phyloP scores from a whole-genome alignment of 2,888 invertebrate species.

The Acanthoscelides obtectus region DNA sequence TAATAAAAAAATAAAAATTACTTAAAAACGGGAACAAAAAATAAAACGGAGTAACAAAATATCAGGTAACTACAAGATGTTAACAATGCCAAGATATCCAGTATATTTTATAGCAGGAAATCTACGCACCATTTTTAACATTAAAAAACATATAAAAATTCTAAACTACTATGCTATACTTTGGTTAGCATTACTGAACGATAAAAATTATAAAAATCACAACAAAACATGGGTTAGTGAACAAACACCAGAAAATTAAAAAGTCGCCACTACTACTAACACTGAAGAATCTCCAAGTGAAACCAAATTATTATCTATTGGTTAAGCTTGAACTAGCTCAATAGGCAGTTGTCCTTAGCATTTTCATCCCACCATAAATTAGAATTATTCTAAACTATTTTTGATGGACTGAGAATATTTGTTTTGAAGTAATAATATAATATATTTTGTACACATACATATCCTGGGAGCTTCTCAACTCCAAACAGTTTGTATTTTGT shows the following conservation, averaged over 20 bases:
- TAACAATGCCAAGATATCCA: constrained; percentile 13
- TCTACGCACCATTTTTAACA: neutral
- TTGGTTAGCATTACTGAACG: neutral
- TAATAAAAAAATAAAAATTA: constrained; percentile 8
- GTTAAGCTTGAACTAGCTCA: no score
- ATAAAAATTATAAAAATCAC: constrained; percentile 10
- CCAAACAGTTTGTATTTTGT: no score
- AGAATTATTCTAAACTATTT: no score
- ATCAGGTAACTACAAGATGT: constrained; percentile 11
- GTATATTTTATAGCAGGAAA: neutral
- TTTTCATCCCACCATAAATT: no score
- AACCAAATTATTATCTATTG: neutral
- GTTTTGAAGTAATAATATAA: no score
- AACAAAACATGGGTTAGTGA: constrained; percentile 12
- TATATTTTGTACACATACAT: no score
- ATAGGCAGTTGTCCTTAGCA: no score
- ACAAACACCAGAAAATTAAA: constrained; percentile 16
- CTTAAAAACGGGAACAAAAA: constrained; percentile 3
- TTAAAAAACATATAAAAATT: neutral
- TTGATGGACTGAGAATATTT: no score
- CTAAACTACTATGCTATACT: neutral
- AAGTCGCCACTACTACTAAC: neutral
- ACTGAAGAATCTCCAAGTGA: neutral
- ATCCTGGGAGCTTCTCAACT: no score
- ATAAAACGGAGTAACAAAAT: constrained; percentile 13